Evolutionary conservation across 1,140 invertebrate genomes (phyloP), one percentile per base, ranked within the genome.

Genomic region (Elysia chlorotica): DNA sequence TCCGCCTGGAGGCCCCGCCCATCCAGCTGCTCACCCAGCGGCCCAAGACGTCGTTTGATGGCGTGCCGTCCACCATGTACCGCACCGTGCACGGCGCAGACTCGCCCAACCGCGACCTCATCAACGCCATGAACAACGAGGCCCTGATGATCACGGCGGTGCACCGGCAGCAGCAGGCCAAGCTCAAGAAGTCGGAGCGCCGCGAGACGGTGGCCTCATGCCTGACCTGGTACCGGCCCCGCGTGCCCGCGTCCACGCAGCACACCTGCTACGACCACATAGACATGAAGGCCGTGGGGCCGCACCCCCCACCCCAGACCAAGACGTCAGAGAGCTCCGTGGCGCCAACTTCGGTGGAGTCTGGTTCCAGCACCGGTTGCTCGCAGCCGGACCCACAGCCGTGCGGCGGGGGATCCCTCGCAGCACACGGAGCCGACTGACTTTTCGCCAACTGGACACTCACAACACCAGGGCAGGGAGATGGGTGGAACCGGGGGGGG

Each of bases 201-300:
- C 70, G 82, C 31, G 84, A 86, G 65, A 80, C 77, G 14, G 84
- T 86, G 6, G 84, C 84, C 2, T 80, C 80, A 17, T 86, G 84
- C 66, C 56, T 86, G 63, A 81, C 72, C 33, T 86, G 84, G 84
- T 65, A 78, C 57, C 56, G 70, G 4, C 73, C 76, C 14, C 33
- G 48, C 6, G 68, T 67, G 30, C 76, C 66, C 2, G 25, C 62
- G 37, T 72, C 70, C 25, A 75, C 71, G 25, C 14, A 21, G 36
- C 23, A 62, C 41, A 71, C 57, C 35, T 61, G 74, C 53, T 75
- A 69, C 71, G 65, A 71, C 28, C 14, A 63, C 14, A 71, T 71
- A 14, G 19, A 33, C 23, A 38, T 65, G n/a, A n/a, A n/a, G n/a
- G n/a, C n/a, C n/a, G n/a, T n/a, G n/a, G n/a, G n/a, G n/a, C n/a